Base-by-base conservation (phyloP, 53 echinoderm and acorn worm genomes). In the Holothuria leucospilota region DNA sequence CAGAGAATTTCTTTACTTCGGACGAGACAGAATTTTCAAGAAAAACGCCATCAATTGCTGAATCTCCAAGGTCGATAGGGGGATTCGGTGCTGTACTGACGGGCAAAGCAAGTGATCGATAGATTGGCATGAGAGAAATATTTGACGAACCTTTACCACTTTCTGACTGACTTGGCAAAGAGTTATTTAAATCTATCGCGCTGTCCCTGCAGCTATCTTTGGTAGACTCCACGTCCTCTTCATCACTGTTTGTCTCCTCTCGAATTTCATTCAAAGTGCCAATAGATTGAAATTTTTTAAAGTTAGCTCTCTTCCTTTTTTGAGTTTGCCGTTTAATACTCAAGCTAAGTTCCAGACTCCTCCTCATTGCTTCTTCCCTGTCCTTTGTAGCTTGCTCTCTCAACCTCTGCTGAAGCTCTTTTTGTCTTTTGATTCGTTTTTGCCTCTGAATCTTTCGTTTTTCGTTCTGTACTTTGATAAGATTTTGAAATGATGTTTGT, bases 381-480 rank as follows among this genome's bases (percentile, higher is more conserved):
- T 96, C 91, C 42, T 85, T 85, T 23, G 68, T 86, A 5, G 95
- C 91, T 82, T 88, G 89, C 77, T 95, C 95, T 60, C 91, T 85
- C 49, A 93, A 77, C 52, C 83, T 85, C 59, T 88, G 88, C 69
- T 91, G 91, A 6, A 90, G 49, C 27, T 89, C 82, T 26, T 84
- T 62, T 46, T 97, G 95, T 79, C 88, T 89, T 56, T 95, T 86
- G 24, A 95, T 95, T 39, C 89, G 87, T 7, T 85, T 75, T 63
- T 90, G 90, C 30, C 93, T 77, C 52, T 90, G 80, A 20, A 93
- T 84, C 52, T 88, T 84, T 75, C 93, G 85, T 88, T 95, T 97
- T 21, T 95, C 95, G 42, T 92, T 91, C 21, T 95, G 89, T 1
- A 95, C 81, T 63, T 88, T 91, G 52, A 95, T 90, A 29, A 97